Evolutionary conservation across 2,888 invertebrate species (phyloP).

Genomic region (Lithophane socia): DNA sequence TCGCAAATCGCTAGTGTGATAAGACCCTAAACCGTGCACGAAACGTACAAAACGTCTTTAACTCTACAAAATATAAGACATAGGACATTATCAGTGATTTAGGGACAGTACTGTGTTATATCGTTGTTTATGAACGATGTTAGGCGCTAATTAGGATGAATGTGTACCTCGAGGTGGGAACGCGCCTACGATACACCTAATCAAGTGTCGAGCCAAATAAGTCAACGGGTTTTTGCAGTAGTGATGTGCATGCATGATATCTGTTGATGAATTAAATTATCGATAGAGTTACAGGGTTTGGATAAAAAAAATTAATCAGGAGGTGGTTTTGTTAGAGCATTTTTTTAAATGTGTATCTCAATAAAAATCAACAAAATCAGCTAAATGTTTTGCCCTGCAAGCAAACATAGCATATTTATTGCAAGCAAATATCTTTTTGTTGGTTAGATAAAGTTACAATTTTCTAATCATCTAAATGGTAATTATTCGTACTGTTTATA

Average conservation of each 20-base stretch:
- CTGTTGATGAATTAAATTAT: neutral
- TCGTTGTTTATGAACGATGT: slow-evolving; percentile 58
- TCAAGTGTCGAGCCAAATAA: slow-evolving; percentile 79
- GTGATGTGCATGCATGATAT: slow-evolving; percentile 48
- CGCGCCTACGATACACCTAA: slow-evolving; percentile 80
- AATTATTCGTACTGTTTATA: neutral
- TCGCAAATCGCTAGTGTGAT: no score
- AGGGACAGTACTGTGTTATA: slow-evolving; percentile 44
- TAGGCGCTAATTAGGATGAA: slow-evolving; percentile 79
- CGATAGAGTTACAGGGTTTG: neutral
- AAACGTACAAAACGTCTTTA: slow-evolving; percentile 1
- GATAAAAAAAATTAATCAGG: neutral
- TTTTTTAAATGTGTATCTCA: no score
- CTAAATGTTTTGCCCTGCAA: neutral
- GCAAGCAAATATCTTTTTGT: no score
- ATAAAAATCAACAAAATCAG: neutral
- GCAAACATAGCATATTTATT: neutral
- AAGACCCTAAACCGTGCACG: neutral
- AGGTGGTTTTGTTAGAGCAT: neutral
- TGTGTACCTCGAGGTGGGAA: slow-evolving; percentile 73
- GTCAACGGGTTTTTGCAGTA: slow-evolving; percentile 67
- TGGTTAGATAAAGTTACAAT: neutral
- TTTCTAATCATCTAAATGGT: neutral
- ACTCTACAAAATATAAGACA: slow-evolving; percentile 17
- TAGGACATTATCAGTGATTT: slow-evolving; percentile 50